A percentile compares a stretch with the other conserved stretches of the same genome.
These are phyloP conservation scores for Gymnothorax javanicus DNA, from an alignment of 2,797 vertebrate species.

Conservation along the genomic window DNA sequence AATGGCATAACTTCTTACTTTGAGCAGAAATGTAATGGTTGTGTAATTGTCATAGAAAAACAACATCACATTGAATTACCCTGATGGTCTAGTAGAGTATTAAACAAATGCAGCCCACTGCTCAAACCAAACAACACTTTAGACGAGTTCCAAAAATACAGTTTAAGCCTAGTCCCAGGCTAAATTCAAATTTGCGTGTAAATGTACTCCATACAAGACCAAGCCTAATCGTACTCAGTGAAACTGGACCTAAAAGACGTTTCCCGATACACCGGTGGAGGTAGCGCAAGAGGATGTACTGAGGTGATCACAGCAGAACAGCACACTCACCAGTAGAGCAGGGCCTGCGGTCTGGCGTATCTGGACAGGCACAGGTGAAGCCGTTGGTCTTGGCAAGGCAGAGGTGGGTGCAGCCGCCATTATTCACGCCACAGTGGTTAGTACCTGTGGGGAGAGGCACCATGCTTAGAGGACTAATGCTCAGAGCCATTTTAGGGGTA, in stretches of 20 bases:
- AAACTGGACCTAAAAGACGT: neutral
- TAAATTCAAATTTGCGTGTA: too few relatives aligned
- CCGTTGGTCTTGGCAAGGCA: constrained; percentile 91
- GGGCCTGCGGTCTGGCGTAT: constrained; percentile 82
- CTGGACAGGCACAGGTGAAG: constrained; percentile 90
- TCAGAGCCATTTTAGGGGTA: neutral
- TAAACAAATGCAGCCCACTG: neutral
- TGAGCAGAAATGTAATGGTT: too few relatives aligned
- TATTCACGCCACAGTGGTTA: constrained; percentile 90
- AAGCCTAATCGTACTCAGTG: too few relatives aligned
- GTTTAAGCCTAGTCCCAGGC: too few relatives aligned
- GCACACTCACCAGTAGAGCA: constrained; percentile 88
- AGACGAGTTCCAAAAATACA: too few relatives aligned
- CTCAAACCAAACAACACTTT: too few relatives aligned
- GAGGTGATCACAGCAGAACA: neutral
- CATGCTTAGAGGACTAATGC: neutral
- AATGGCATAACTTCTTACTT: neutral
- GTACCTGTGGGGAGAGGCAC: constrained; percentile 73
- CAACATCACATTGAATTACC: neutral
- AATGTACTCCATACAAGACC: too few relatives aligned
- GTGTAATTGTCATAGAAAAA: neutral
- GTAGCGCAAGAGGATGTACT: neutral
- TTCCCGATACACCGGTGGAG: neutral
- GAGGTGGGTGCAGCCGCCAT: constrained; percentile 95
- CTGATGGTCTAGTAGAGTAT: neutral